Evolutionary conservation across 2,888 invertebrate species (phyloP).

Genomic region (Dendrolimus pini): DNA sequence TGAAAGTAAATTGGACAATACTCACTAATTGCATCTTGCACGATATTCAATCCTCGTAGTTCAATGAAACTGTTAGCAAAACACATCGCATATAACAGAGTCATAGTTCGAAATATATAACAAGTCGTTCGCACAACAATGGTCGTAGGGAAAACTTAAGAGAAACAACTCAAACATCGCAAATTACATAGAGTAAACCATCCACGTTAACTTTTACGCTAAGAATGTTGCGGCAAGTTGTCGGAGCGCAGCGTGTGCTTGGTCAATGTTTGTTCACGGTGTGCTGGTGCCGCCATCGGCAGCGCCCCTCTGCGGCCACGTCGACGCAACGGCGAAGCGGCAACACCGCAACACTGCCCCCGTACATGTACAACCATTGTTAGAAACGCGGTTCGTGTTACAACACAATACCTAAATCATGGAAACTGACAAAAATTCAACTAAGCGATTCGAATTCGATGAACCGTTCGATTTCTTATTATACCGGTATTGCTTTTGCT

Average conservation of each 20-base stretch:
- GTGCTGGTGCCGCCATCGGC: conserved; percentile 39
- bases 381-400: conserved; percentile 21
- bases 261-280: conserved; percentile 67
- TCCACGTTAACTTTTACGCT: conserved; percentile 74
- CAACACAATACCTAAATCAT: conserved; percentile 26
- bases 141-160: conserved; percentile 43
- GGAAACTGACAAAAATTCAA: conserved; percentile 15
- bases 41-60: conserved; percentile 40
- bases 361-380: conserved; percentile 31
- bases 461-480: conserved; percentile 2
- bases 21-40: conserved; percentile 57
- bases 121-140: conserved; percentile 53
- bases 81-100: conserved; percentile 45
- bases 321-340: conserved; percentile 18
- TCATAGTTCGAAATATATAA: conserved; percentile 43
- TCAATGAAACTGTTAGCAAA: conserved; percentile 37
- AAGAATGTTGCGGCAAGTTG: conserved; percentile 74
- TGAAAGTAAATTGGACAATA: conserved; percentile 34
- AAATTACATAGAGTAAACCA: conserved; percentile 75
- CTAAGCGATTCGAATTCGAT: background rate
- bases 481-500: background rate
- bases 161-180: conserved; percentile 62
- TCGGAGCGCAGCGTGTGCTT: conserved; percentile 62
- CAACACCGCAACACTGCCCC: conserved; percentile 20
- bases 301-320: conserved; percentile 46